Evolutionary conservation across 1,140 invertebrate species (phyloP).

Genomic region (Augochlora pura): DNA sequence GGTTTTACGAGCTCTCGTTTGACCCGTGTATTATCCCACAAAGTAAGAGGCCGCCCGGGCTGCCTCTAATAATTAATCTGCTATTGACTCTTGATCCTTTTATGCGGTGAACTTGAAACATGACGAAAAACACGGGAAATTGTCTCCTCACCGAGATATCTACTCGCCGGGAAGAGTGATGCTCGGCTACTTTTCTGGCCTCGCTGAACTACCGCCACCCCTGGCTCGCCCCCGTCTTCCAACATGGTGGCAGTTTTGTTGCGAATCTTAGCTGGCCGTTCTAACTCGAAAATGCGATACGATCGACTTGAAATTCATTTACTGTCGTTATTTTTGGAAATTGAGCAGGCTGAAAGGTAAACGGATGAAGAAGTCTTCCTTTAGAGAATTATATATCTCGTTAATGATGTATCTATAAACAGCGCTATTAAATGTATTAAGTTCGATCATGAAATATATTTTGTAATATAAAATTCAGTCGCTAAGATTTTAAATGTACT

Average conservation of each 20-base stretch:
- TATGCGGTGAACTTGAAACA: neutral
- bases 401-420: no score
- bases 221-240: no score
- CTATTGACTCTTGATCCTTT: neutral
- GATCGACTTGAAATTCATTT: neutral
- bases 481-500: no score
- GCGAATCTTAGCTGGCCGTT: neutral
- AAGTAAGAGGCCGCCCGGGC: slow-evolving; percentile 31
- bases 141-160: neutral
- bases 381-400: no score
- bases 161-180: neutral
- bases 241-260: no score
- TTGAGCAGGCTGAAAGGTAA: neutral
- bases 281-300: neutral
- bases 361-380: no score
- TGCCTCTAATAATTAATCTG: slow-evolving; percentile 27
- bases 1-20: slow-evolving; percentile 43
- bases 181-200: neutral
- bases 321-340: neutral
- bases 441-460: no score
- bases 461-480: no score
- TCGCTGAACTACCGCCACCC: neutral
- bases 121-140: neutral
- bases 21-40: slow-evolving; percentile 15
- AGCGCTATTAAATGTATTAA: no score